Base-by-base conservation (phyloP, 2,113 vertebrate species). In the Podarcis muralis region DNA sequence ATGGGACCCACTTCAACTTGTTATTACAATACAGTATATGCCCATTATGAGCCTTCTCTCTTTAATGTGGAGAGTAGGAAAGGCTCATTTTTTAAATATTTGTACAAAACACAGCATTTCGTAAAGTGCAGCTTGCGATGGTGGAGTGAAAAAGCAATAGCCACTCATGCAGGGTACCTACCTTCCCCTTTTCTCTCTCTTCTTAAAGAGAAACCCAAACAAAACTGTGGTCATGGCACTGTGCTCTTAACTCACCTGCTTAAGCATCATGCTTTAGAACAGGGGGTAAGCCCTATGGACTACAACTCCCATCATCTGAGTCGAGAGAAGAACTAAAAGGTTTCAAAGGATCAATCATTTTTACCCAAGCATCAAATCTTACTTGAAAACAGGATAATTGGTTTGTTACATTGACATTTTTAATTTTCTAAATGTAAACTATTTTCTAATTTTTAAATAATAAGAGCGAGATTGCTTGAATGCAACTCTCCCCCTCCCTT, bases 401-500 rank as follows among this genome's bases (percentile, higher is more conserved):
- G 74, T 35, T 37, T 5, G 11, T 76, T 76, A 32, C 30, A 68
- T n/a, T 84, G 18, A 57, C 59, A 81, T 18, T 35, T 81, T 81
- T 18, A 0, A 9, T 23, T 20, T 65, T 23, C 7, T 25, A 90
- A 88, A 71, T 2, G 2, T 27, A 3, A 13, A 59, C 62, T 48
- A 89, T 86, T 81, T n/a, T 68, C 18, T 74, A 74, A 68, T 80
- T 65, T 78, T 92, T 82, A 84, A 53, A 53, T 53, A 53, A 53
- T 27, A 25, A 66, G 78, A 89, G 37, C n/a, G 32, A 0, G 4
- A 15, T 1, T 85, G 85, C 48, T 87, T 40, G 72, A 87, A 65
- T 16, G 65, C 32, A 74, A 74, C 5, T 35, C 7, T 7, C 69
- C 8, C 6, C 69, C n/a, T 65, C 32, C 37, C 75, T 87, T 65